phyloP scores from a whole-genome alignment of 2,113 vertebrate species.

The Platysternon megacephalum region DNA sequence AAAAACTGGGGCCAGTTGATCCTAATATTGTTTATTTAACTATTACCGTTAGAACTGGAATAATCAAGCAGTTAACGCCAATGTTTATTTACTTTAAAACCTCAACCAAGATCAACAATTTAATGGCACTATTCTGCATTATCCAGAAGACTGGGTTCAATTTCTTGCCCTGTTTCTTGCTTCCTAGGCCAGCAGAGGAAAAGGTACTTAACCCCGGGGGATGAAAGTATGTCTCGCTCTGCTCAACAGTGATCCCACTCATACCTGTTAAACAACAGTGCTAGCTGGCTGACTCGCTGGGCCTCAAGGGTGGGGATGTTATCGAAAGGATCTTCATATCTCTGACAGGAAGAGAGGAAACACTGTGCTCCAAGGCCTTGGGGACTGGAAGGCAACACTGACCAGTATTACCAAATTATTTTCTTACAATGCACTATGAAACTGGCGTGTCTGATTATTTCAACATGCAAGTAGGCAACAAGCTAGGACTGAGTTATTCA shows the following conservation, averaged over 20 bases:
- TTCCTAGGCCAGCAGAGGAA: neutral
- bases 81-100: neutral
- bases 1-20: neutral
- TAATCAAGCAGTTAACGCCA: neutral
- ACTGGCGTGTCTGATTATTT: neutral
- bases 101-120: constrained; percentile 11
- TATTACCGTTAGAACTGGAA: neutral
- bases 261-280: neutral
- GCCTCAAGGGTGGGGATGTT: neutral
- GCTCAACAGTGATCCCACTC: neutral
- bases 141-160: constrained; percentile 11
- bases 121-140: neutral
- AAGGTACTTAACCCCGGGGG: neutral
- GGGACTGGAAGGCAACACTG: neutral
- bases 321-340: neutral
- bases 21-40: neutral
- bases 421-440: neutral
- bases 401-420: accelerated
- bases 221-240: neutral
- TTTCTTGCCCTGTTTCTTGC: neutral
- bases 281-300: neutral
- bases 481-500: neutral
- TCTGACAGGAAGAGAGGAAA: neutral
- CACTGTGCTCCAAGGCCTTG: accelerated
- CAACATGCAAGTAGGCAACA: neutral